Evolutionary conservation across 2,888 invertebrate genomes (phyloP).

Genomic region (Acanthoscelides obtectus): DNA sequence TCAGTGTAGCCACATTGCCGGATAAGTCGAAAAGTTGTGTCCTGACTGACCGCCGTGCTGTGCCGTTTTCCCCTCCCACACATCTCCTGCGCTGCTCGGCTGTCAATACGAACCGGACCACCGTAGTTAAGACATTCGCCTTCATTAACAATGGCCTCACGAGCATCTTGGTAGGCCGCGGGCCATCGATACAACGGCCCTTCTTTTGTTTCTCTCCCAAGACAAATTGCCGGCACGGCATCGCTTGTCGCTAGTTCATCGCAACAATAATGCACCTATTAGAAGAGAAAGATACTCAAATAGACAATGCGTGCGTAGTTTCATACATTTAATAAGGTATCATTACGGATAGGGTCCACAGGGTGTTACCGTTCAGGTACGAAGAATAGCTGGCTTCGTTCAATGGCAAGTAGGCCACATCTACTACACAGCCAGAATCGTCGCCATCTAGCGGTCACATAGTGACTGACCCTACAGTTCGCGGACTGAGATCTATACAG

Average conservation of each 20-base stretch:
- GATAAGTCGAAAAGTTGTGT: not conserved
- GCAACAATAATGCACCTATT: not conserved
- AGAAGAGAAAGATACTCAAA: not conserved
- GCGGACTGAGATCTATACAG: too few relatives aligned
- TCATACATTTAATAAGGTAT: not conserved
- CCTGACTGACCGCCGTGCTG: not conserved
- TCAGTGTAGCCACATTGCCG: too few relatives aligned
- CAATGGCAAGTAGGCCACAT: too few relatives aligned
- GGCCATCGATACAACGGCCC: slow-evolving; percentile 19
- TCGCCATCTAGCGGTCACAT: too few relatives aligned
- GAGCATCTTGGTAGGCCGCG: slow-evolving; percentile 27
- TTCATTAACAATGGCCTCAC: slow-evolving; percentile 38
- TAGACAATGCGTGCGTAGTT: not conserved
- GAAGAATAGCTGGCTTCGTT: too few relatives aligned
- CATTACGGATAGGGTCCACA: too few relatives aligned
- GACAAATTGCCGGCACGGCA: slow-evolving; percentile 6
- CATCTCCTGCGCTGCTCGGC: slow-evolving; percentile 9
- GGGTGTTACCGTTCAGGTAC: too few relatives aligned
- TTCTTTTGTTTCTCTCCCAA: slow-evolving; percentile 28
- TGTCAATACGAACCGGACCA: slow-evolving; percentile 34
- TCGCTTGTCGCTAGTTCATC: not conserved
- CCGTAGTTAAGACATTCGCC: slow-evolving; percentile 36
- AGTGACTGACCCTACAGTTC: too few relatives aligned
- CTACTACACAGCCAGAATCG: too few relatives aligned
- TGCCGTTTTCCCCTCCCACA: not conserved